A percentile compares a stretch with the other conserved stretches of the same genome.
Conservation (phyloP, 2,113 vertebrate species). For the Dasyprocta punctata region DNA sequence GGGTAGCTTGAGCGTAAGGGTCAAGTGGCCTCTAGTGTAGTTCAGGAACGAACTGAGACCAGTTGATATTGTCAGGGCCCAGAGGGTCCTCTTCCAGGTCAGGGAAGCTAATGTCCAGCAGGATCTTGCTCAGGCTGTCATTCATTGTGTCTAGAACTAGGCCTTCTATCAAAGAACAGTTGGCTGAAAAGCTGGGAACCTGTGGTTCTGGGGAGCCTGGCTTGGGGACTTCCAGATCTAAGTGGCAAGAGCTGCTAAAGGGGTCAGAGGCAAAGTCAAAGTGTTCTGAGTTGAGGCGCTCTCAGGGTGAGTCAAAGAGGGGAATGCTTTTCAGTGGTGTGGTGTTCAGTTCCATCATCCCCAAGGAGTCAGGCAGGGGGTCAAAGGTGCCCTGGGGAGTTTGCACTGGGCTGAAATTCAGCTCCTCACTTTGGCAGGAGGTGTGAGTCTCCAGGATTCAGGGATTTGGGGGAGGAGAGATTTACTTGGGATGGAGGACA, state of each 20-base stretch:
- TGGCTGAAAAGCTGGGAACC: constrained; percentile 79
- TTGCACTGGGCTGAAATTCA: constrained; percentile 95
- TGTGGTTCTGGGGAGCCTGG: constrained; percentile 86
- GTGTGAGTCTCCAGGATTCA: constrained; percentile 89
- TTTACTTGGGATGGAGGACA: constrained; percentile 95
- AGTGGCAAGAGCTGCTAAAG: constrained; percentile 75
- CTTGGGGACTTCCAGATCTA: constrained; percentile 66
- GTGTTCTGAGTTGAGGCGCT: constrained; percentile 86
- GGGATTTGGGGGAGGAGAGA: constrained; percentile 46
- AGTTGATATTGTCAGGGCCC: constrained; percentile 87
- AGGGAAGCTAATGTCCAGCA: constrained; percentile 95
- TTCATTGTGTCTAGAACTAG: constrained; percentile 95
- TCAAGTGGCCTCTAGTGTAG: constrained; percentile 84
- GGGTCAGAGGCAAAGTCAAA: constrained; percentile 71
- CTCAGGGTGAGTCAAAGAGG: constrained; percentile 89
- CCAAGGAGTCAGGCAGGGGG: constrained; percentile 86
- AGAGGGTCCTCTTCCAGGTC: constrained; percentile 92
- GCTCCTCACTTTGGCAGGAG: constrained; percentile 83
- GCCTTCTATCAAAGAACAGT: constrained; percentile 93
- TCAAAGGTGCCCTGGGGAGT: constrained; percentile 85
- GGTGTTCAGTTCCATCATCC: constrained; percentile 88
- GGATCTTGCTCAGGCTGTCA: constrained; percentile 96
- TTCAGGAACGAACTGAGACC: constrained; percentile 93
- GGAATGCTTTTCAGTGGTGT: constrained; percentile 91
- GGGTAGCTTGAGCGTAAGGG: background rate